Base-by-base conservation (phyloP, 2,888 invertebrate genomes). In the Sicus ferrugineus region DNA sequence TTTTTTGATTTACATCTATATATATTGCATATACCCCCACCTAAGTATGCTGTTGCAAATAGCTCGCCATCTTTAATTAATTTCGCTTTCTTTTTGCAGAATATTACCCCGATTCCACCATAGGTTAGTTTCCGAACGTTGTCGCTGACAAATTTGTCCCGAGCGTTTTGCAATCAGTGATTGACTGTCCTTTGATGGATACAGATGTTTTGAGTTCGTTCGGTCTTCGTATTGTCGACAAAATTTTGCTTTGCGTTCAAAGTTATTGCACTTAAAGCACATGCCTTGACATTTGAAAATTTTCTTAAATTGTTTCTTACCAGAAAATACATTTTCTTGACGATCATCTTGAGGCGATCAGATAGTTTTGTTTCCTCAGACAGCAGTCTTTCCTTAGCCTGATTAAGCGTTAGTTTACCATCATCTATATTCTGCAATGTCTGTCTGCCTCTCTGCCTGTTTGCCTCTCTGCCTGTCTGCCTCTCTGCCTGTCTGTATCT, bases 341-440 rank as follows among this genome's bases (percentile, higher is more conserved):
- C 11, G 38, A 34, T 34, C 5, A 34, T 34, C 38, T 34, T 34
- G 38, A 9, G 5, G 7, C 38, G 38, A 34, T 34, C 38, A 34
- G 7, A 34, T 11, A 9, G 38, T 34, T 34, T 34, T 34, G 38
- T 34, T 34, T 34, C 38, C 11, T 34, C 38, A 34, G 38, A 34
- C 38, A 34, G 7, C 38, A 34, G 11, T 34, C 38, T 34, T 34
- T 34, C 38, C 38, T 34, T 34, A 34, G 54, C 54, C 58, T 28
- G 26, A 34, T 11, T 42, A 3, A 11, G 23, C 3, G 38, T 38
- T 16, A 38, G 23, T 42, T 61, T 61, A 6, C 23, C 42, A 42
- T 61, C 42, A 3, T 61, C 61, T 9, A 61, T 3, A 42, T 61
- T 61, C 42, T 61, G 61, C n/a, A 61, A 21, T 9, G 61, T 42